phyloP scores from a whole-genome alignment of 2,888 invertebrate species.

The Drosophila putrida region DNA sequence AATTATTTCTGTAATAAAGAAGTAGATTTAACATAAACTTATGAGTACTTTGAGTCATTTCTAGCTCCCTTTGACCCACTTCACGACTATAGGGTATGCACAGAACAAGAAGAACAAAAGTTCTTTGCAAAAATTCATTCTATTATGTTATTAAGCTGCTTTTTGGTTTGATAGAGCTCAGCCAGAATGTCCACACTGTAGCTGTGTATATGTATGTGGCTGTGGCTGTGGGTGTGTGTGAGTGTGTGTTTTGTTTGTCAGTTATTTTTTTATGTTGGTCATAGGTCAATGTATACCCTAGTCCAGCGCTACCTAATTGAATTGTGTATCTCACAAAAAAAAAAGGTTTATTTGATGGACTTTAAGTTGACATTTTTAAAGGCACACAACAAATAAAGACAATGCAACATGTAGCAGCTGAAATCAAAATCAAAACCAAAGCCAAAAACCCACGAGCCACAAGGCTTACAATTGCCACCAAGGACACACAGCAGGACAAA shows the following conservation, averaged over 20 bases:
- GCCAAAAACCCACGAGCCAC: slow-evolving; percentile 10
- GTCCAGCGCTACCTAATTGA: slow-evolving; percentile 19
- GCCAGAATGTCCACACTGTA: slow-evolving; percentile 31
- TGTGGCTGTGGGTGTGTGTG: slow-evolving; percentile 5
- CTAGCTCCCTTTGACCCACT: background rate
- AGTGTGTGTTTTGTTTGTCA: slow-evolving; percentile 10
- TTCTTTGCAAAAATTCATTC: slow-evolving; percentile 43
- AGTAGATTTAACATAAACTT: too few species aligned
- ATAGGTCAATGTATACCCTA: slow-evolving; percentile 22
- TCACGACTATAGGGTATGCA: slow-evolving; percentile 6
- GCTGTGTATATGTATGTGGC: slow-evolving; percentile 3
- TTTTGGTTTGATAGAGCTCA: slow-evolving; percentile 33
- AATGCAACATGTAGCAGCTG: slow-evolving; percentile 22
- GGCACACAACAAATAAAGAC: background rate
- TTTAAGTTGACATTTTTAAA: slow-evolving; percentile 15
- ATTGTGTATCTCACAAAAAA: slow-evolving; percentile 4
- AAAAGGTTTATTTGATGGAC: slow-evolving; percentile 1
- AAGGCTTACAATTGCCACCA: slow-evolving; percentile 10
- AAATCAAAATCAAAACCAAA: background rate
- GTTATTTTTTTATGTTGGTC: slow-evolving; percentile 27
- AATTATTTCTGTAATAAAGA: too few species aligned
- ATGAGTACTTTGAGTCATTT: background rate
- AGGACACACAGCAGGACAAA: slow-evolving; percentile 12
- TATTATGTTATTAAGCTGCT: slow-evolving; percentile 53
- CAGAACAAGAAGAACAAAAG: slow-evolving; percentile 24